phyloP scores from a whole-genome alignment of 1,140 invertebrate species.

The Drosophila yakuba region DNA sequence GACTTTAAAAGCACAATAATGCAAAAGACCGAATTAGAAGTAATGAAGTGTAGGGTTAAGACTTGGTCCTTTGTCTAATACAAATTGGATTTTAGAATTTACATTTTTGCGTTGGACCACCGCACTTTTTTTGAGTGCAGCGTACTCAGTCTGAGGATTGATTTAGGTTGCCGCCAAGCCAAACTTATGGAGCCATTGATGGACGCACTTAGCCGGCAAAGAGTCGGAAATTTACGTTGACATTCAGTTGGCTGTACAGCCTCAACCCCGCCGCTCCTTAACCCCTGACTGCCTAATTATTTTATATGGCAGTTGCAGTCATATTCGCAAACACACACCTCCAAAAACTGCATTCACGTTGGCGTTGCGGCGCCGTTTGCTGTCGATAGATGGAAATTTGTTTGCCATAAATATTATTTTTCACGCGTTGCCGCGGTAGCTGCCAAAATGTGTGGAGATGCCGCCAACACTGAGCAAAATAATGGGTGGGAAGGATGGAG shows the following conservation, averaged over 20 bases:
- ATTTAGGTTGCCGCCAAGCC: conserved; percentile 70
- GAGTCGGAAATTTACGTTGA: conserved; percentile 66
- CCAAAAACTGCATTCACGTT: conserved; percentile 47
- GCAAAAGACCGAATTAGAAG: too few species aligned
- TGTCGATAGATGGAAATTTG: conserved; percentile 79
- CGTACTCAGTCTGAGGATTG: conserved; percentile 45
- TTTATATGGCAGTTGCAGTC: conserved; percentile 61
- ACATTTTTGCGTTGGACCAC: too few species aligned
- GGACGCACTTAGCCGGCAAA: conserved; percentile 63
- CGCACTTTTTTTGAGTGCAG: conserved; percentile 7
- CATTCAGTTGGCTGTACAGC: conserved; percentile 31
- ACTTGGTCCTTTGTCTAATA: too few species aligned
- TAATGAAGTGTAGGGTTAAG: too few species aligned
- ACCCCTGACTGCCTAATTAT: conserved; percentile 74
- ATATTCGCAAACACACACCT: conserved; percentile 13
- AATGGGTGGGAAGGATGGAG: background rate
- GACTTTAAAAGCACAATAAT: too few species aligned
- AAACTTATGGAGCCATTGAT: conserved; percentile 69
- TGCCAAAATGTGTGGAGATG: conserved; percentile 47
- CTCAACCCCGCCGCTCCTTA: conserved; percentile 5
- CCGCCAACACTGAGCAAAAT: conserved; percentile 55
- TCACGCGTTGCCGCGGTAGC: conserved; percentile 73
- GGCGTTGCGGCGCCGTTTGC: conserved; percentile 64
- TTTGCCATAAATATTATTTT: conserved; percentile 82
- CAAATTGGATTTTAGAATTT: too few species aligned